Percentiles rank a stretch among this genome's conserved stretches.
Evolutionary conservation across 2,797 vertebrate species (phyloP).

Genomic region (Thaleichthys pacificus): DNA sequence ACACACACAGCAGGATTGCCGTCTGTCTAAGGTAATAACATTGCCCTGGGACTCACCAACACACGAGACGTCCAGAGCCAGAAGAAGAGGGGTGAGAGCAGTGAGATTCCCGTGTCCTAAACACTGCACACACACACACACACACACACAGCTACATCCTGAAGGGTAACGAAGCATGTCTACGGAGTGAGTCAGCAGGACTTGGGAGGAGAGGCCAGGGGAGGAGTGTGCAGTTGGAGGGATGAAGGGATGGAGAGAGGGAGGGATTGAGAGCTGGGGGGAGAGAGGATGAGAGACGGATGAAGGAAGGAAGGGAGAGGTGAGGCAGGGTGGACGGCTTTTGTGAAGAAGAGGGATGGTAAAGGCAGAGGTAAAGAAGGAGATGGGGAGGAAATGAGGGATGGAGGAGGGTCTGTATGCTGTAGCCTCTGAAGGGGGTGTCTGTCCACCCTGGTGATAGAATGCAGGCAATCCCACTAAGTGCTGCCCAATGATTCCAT

Average conservation of each 20-base stretch:
- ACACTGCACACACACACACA: not conserved
- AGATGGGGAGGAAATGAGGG: not conserved
- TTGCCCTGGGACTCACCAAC: not conserved
- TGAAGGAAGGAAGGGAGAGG: not conserved
- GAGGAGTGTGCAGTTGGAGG: not conserved
- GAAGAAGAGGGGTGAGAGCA: not conserved
- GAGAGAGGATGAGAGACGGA: too few relatives aligned
- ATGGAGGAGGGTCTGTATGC: not conserved
- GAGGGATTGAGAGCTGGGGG: not conserved
- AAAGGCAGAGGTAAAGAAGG: not conserved
- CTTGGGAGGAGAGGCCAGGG: not conserved
- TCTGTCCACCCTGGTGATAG: slow-evolving; percentile 32
- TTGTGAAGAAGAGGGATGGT: not conserved
- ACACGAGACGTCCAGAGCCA: not conserved
- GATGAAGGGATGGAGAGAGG: not conserved
- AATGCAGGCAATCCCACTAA: slow-evolving; percentile 53
- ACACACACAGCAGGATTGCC: not conserved
- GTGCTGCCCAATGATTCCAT: slow-evolving; percentile 48
- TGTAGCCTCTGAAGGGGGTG: not conserved
- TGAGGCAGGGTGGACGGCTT: not conserved
- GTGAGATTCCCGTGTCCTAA: not conserved
- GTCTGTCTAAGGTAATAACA: not conserved
- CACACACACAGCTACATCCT: not conserved
- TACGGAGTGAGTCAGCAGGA: slow-evolving; percentile 27
- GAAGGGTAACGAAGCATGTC: slow-evolving; percentile 10